phyloP scores from a whole-genome alignment of 2,113 vertebrate genomes.

The Hystrix cristata region DNA sequence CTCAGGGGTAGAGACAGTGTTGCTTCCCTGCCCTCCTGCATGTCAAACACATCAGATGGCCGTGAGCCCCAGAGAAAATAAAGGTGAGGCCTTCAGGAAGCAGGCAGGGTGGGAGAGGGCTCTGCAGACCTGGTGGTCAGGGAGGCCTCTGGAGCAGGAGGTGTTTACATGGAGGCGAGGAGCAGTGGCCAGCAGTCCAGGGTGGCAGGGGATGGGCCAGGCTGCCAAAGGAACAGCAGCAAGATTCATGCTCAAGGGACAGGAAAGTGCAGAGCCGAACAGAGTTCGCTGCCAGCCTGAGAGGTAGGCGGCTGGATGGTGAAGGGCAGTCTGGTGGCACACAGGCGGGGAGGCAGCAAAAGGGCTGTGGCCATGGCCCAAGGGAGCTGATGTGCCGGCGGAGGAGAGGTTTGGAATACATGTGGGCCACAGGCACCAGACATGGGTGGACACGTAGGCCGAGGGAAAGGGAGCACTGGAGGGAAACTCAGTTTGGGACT shows the following conservation, averaged over 20 bases:
- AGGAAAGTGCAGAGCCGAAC: neutral
- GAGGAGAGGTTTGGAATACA: rapidly evolving
- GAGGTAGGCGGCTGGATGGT: neutral
- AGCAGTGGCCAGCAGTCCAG: neutral
- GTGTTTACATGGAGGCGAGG: too few relatives aligned
- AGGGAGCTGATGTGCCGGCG: neutral
- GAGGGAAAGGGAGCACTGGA: too few relatives aligned
- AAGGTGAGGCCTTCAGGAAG: neutral
- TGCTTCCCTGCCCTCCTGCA: neutral
- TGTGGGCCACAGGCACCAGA: neutral
- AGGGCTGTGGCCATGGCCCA: neutral
- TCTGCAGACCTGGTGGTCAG: neutral
- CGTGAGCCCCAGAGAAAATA: neutral
- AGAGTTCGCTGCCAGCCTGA: too few relatives aligned
- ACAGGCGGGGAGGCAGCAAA: neutral
- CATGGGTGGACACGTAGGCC: rapidly evolving
- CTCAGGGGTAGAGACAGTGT: neutral
- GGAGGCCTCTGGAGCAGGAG: too few relatives aligned
- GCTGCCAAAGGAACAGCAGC: neutral
- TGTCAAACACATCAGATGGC: neutral
- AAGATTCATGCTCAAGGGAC: neutral
- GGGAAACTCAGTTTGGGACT: neutral
- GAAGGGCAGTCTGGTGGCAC: neutral
- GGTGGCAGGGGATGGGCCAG: neutral
- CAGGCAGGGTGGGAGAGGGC: neutral